Percentiles rank a stretch among this genome's conserved stretches.
Conservation (phyloP, 2,797 vertebrate genomes). For the Apogon hyalosoma region DNA sequence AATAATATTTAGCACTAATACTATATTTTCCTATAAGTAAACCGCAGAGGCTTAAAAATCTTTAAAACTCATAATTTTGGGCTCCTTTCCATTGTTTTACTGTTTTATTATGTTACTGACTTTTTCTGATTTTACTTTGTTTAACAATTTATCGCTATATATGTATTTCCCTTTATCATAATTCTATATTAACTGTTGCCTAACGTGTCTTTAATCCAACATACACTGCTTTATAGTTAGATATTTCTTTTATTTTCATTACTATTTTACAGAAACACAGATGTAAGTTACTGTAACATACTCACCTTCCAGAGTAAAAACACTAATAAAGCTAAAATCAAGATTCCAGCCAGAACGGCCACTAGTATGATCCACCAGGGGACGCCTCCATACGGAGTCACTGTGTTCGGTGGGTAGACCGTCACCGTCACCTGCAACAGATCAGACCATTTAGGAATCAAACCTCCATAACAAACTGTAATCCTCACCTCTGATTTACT, state of each 20-base stretch:
- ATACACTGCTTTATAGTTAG: no score
- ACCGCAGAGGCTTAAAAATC: no score
- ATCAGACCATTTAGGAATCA: neutral
- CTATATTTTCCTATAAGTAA: no score
- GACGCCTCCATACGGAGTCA: constrained; percentile 86
- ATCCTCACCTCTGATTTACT: constrained; percentile 17
- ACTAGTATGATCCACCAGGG: constrained; percentile 97
- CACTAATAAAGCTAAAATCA: constrained; percentile 93
- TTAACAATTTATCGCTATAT: no score
- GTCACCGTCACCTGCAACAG: constrained; percentile 87
- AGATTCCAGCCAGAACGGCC: constrained; percentile 91
- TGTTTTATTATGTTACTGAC: no score
- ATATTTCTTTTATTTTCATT: neutral
- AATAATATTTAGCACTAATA: no score
- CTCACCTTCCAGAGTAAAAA: constrained; percentile 97
- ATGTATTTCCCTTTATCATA: no score
- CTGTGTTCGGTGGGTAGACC: constrained; percentile 90
- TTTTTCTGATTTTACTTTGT: no score
- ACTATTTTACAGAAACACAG: neutral
- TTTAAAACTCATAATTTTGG: no score
- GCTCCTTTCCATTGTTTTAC: no score
- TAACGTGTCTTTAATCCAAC: no score
- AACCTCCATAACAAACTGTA: neutral
- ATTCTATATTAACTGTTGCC: neutral
- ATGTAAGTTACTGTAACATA: no score